Evolutionary conservation across 2,888 invertebrate species (phyloP).

Genomic region (Temnothorax ravouxi): DNA sequence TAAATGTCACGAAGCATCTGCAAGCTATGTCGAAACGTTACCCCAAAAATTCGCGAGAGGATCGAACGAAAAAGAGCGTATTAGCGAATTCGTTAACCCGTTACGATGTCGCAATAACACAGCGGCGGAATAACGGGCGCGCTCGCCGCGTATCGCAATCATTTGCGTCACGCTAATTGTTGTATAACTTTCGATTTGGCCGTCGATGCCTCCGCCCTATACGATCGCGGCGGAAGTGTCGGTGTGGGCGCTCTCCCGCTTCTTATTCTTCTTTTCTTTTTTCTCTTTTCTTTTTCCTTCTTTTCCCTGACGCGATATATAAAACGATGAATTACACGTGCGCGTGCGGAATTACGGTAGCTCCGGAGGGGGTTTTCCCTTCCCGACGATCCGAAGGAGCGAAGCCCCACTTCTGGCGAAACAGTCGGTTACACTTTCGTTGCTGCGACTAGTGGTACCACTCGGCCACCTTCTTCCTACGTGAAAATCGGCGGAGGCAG

Average conservation of each 20-base stretch:
- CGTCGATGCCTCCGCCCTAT: constrained; percentile 56
- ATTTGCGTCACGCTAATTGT: constrained; percentile 73
- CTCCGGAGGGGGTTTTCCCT: constrained; percentile 22
- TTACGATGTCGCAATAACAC: constrained; percentile 50
- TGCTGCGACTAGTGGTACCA: constrained; percentile 83
- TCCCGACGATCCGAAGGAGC: constrained; percentile 53
- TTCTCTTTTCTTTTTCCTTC: constrained; percentile 47
- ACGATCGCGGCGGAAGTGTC: constrained; percentile 25
- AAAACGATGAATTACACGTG: constrained; percentile 48
- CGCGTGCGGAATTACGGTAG: constrained; percentile 11
- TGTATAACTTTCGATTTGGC: constrained; percentile 76
- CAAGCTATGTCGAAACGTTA: not conserved
- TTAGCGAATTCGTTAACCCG: constrained; percentile 27
- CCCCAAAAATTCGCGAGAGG: not conserved
- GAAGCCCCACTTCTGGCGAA: constrained; percentile 70
- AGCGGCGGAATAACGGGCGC: constrained; percentile 62
- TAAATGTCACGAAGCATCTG: too few species aligned
- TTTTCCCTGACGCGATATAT: constrained; percentile 45
- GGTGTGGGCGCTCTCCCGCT: constrained; percentile 3
- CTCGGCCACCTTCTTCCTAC: constrained; percentile 71
- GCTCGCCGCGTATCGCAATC: constrained; percentile 62
- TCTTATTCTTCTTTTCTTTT: constrained; percentile 43
- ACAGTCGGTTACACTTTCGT: constrained; percentile 83
- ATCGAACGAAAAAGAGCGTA: not conserved
- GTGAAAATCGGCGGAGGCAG: constrained; percentile 44